Base-by-base conservation (phyloP, 2,888 invertebrate genomes). In the Protophormia terraenovae region DNA sequence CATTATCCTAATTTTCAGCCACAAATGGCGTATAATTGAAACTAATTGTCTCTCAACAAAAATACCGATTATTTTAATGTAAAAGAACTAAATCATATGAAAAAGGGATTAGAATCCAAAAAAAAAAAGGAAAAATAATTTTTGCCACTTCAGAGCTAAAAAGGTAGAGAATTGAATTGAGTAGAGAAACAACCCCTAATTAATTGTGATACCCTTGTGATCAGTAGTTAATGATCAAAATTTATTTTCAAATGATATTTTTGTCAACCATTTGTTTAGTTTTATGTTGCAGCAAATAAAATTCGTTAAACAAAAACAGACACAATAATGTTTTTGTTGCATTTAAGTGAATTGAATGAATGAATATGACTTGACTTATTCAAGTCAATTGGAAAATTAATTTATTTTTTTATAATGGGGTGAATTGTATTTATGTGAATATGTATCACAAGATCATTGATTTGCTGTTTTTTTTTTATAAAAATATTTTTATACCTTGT, bases 331-430 rank as follows among this genome's bases (percentile, higher is more conserved):
- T 79, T 19, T 41, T 78, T 71, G 38, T n/a, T 79, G 53, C 38
- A 72, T 58, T 50, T 78, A 50, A 66, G 50, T 79, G 79, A 83
- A 38, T 79, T 79, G 47, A 58, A 22, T 53, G 29, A 29, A 53
- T 41, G 29, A 14, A 53, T 66, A 53, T 66, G 38, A 38, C 58
- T 71, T 79, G 84, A 85, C 81, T 85, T 78, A 47, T 86, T 69
- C 41, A 86, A 86, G 86, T 83, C 83, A 86, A 84, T 87, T 84
- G 86, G 78, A 83, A 81, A 87, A 83, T 81, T 84, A 80, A 80
- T 86, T 86, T 84, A 83, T 83, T 64, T 66, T 75, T 41, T 72
- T 72, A 78, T 75, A 75, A 62, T 75, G 19, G 60, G 79, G 62
- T 75, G 80, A 60, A 58, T 19, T 24, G 19, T 50, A 19, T 16